Evolutionary conservation across 1,140 invertebrate genomes (phyloP).

Genomic region (Schlechtendalia chinensis): DNA sequence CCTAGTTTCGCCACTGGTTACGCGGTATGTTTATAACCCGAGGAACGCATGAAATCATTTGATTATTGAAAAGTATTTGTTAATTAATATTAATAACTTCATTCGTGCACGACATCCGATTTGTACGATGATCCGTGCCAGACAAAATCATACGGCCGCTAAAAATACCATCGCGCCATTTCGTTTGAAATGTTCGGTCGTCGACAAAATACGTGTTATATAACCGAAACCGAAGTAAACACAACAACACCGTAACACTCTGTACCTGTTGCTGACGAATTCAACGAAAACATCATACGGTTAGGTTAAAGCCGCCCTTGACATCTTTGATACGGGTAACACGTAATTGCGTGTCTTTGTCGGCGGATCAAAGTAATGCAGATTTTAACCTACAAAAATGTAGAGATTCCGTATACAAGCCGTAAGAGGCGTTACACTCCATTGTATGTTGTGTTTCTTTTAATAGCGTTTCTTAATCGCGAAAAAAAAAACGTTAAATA

Average conservation of each 20-base stretch:
- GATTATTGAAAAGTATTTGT: too few relatives aligned
- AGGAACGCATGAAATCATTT: too few relatives aligned
- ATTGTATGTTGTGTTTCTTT: not conserved
- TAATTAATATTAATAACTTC: too few relatives aligned
- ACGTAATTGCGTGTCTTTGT: conserved; percentile 2
- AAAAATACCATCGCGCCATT: too few relatives aligned
- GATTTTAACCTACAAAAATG: conserved; percentile 12
- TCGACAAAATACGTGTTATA: not conserved
- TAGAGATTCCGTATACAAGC: not conserved
- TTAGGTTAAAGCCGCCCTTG: not conserved
- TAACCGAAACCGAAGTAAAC: not conserved
- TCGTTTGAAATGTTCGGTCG: not conserved
- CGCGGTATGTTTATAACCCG: too few relatives aligned
- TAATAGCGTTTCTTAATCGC: too few relatives aligned
- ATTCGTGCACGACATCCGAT: too few relatives aligned
- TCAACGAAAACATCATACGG: not conserved
- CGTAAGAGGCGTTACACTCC: not conserved
- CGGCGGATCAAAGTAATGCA: conserved; percentile 29
- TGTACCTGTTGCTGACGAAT: not conserved
- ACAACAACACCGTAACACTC: too few relatives aligned
- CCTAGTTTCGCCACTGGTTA: too few relatives aligned
- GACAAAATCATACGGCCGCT: too few relatives aligned
- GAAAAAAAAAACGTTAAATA: too few relatives aligned
- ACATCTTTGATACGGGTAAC: conserved; percentile 32
- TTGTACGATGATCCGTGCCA: too few relatives aligned